phyloP scores from a whole-genome alignment of 2,113 vertebrate species.

The Elaphurus davidianus region DNA sequence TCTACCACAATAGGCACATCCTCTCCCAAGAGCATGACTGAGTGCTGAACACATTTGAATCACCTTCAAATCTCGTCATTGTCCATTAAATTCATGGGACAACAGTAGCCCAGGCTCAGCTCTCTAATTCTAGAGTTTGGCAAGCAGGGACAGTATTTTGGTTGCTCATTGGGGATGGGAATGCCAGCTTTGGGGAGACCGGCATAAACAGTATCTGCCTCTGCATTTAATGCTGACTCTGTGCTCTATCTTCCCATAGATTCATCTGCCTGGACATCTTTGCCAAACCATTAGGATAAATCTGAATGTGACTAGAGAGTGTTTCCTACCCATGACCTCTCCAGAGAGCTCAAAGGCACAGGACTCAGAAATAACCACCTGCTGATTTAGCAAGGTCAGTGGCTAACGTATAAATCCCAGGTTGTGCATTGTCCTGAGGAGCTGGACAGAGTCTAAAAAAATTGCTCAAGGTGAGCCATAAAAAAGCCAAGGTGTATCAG shows the following conservation, averaged over 20 bases:
- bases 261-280: slow-evolving; percentile 11
- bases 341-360: not conserved
- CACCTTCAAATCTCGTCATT: slow-evolving; percentile 25
- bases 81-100: slow-evolving; percentile 30
- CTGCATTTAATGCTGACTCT: slow-evolving; percentile 27
- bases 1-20: not conserved
- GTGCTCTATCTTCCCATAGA: not conserved
- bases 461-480: not conserved
- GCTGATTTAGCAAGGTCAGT: slow-evolving; percentile 34
- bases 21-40: not conserved
- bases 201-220: slow-evolving; percentile 2
- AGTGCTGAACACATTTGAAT: slow-evolving; percentile 9
- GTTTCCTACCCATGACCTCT: not conserved
- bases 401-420: not conserved
- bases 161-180: not conserved
- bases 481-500: not conserved
- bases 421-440: not conserved
- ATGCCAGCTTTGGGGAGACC: not conserved
- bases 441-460: not conserved
- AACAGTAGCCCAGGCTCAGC: not conserved
- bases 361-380: not conserved
- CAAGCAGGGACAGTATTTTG: not conserved
- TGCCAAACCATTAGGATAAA: slow-evolving; percentile 11
- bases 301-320: not conserved
- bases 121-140: slow-evolving; percentile 56